Percentiles rank a stretch among this genome's conserved stretches.
These are phyloP conservation scores for Hyphantria cunea DNA, from an alignment of 1,140 invertebrate species.

Conservation along the genomic window DNA sequence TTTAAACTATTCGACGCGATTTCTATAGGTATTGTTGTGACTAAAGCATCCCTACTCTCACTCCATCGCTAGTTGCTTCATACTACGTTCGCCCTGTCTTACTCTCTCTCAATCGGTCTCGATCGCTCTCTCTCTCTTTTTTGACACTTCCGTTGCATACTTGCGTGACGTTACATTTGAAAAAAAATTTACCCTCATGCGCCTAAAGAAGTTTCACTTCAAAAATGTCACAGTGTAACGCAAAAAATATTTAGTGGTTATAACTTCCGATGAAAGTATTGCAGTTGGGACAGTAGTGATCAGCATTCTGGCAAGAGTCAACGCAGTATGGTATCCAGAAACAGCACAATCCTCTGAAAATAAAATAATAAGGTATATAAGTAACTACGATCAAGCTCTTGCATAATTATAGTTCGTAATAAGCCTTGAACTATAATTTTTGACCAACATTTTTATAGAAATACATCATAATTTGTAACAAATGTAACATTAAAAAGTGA, in stretches of 20 bases:
- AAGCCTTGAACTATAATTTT: not conserved
- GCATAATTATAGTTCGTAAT: not conserved
- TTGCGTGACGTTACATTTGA: no score
- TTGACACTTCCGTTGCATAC: no score
- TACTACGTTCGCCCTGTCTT: no score
- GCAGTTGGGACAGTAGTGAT: slow-evolving; percentile 86
- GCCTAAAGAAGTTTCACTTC: no score
- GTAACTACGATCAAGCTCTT: not conserved
- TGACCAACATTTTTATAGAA: not conserved
- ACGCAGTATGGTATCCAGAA: slow-evolving; percentile 84
- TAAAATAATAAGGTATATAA: slow-evolving; percentile 19
- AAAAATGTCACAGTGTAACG: no score
- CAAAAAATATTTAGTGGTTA: slow-evolving; percentile 12
- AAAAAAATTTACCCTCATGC: no score
- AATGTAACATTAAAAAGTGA: not conserved
- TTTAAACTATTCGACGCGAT: no score
- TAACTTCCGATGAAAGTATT: slow-evolving; percentile 82
- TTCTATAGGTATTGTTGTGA: no score
- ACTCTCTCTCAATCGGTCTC: no score
- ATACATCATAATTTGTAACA: not conserved
- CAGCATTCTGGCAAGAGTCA: slow-evolving; percentile 83
- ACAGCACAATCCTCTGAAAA: slow-evolving; percentile 82
- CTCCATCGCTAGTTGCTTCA: no score
- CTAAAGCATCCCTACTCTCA: no score
- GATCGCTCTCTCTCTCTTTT: no score